Evolutionary conservation across 2,797 vertebrate species (phyloP).

Genomic region (Catharus ustulatus): DNA sequence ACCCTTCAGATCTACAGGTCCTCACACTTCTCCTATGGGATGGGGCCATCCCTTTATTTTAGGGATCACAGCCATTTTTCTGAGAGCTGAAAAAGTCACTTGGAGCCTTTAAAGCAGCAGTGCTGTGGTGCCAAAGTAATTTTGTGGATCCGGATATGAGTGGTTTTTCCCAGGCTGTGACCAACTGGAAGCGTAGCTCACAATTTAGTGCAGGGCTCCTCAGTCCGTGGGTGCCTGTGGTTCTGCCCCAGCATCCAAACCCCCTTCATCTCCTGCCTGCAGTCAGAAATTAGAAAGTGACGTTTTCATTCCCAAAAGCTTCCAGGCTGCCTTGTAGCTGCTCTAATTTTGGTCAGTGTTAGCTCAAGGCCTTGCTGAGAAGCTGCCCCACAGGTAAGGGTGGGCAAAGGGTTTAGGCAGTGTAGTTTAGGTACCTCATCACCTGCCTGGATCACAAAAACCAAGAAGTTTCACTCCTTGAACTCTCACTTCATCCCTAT

Average conservation of each 20-base stretch:
- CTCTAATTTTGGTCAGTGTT: neutral
- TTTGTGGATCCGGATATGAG: neutral
- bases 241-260: neutral
- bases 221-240: neutral
- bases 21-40: neutral
- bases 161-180: neutral
- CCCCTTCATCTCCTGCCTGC: neutral
- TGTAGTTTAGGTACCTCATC: rapidly evolving
- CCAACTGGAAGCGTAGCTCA: neutral
- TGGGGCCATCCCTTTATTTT: neutral
- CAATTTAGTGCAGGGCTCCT: neutral
- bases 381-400: neutral
- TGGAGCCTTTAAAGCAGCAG: neutral
- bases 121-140: neutral
- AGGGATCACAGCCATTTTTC: neutral
- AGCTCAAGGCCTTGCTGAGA: neutral
- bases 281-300: neutral
- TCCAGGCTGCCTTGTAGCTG: neutral
- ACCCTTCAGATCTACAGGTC: neutral
- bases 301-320: neutral
- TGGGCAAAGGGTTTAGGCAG: neutral
- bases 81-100: neutral
- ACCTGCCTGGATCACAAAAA: neutral
- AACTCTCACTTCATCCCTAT: neutral
- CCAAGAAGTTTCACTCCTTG: neutral